phyloP scores from a whole-genome alignment of 2,113 vertebrate species.

The Vulpes vulpes region DNA sequence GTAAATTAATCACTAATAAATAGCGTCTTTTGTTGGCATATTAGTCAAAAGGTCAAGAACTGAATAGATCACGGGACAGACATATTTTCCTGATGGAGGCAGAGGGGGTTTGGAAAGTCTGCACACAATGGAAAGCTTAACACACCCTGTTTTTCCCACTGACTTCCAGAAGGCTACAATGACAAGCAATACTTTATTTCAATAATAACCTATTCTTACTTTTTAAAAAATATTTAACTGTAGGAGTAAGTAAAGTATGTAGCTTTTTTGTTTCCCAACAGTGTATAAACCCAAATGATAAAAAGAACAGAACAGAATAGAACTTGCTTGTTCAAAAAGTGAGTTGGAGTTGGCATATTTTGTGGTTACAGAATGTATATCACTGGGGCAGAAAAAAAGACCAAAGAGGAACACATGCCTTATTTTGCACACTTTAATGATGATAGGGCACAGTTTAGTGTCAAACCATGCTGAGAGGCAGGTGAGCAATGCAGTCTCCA shows the following conservation, averaged over 20 bases:
- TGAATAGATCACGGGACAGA: constrained; percentile 38
- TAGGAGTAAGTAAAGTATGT: constrained; percentile 74
- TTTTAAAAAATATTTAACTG: constrained; percentile 56
- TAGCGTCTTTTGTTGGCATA: constrained; percentile 52
- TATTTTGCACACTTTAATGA: rapidly evolving
- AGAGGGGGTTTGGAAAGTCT: not conserved
- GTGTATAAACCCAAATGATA: not conserved
- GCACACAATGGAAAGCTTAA: constrained; percentile 12
- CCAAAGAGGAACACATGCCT: not conserved
- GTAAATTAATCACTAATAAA: constrained; percentile 38
- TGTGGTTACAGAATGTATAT: constrained; percentile 34
- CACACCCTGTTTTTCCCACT: constrained; percentile 9
- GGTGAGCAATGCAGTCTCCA: not conserved
- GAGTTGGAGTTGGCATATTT: constrained; percentile 67
- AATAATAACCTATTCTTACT: constrained; percentile 63
- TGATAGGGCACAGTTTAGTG: rapidly evolving
- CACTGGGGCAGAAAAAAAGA: not conserved
- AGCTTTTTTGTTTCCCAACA: constrained; percentile 50
- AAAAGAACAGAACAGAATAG: constrained; percentile 50
- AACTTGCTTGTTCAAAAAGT: constrained; percentile 55
- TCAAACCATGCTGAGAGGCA: not conserved
- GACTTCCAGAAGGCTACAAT: not conserved
- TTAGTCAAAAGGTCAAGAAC: constrained; percentile 69
- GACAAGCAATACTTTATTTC: constrained; percentile 50
- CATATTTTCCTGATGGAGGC: not conserved